A percentile compares a stretch with the other conserved stretches of the same genome.
phyloP scores from a whole-genome alignment of 2,113 vertebrate genomes.

The Eurypyga helias region DNA sequence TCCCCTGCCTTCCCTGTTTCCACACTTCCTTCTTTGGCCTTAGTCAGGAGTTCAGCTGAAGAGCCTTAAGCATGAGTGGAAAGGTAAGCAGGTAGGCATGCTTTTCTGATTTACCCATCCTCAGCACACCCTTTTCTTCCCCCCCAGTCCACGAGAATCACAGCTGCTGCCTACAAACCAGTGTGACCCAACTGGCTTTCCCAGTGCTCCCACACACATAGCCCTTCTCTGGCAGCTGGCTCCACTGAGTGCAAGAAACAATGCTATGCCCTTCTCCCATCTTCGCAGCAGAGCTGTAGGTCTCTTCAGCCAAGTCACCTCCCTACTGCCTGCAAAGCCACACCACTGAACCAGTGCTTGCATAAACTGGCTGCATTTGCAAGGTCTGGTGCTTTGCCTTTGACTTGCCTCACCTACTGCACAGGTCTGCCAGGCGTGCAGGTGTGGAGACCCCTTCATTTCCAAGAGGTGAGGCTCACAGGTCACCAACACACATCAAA shows the following conservation, averaged over 20 bases:
- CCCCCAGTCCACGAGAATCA: background rate
- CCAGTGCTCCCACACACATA: background rate
- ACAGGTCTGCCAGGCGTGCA: background rate
- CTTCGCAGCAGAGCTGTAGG: background rate
- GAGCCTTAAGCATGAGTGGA: background rate
- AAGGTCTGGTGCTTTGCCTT: background rate
- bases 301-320: background rate
- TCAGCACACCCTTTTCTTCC: background rate
- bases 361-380: background rate
- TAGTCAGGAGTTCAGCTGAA: background rate
- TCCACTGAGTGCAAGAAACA: background rate
- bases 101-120: background rate
- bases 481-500: slow-evolving; percentile 55
- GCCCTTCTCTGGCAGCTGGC: background rate
- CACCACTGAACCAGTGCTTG: background rate
- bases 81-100: background rate
- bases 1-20: background rate
- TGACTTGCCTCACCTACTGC: background rate
- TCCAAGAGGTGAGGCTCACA: slow-evolving; percentile 54
- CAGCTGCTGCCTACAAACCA: background rate
- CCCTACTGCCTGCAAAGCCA: background rate
- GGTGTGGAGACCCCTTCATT: slow-evolving; percentile 28
- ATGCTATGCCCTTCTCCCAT: background rate
- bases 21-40: background rate
- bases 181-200: background rate